Conservation (phyloP, 2,113 vertebrate species). For the Ameiurus melas region DNA sequence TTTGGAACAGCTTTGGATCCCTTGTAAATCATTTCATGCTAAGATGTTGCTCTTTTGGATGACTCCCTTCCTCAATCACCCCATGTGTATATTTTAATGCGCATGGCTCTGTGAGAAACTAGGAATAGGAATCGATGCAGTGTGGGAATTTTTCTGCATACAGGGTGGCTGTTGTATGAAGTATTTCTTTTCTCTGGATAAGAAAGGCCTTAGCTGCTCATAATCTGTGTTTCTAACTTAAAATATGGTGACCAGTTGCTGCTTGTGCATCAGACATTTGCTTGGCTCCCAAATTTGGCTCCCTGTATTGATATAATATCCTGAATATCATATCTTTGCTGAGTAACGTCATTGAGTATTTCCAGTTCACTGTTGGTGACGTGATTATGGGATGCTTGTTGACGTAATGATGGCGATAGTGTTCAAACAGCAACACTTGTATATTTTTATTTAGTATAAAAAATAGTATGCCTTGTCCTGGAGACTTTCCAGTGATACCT, state of each 20-base stretch:
- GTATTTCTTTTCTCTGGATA: conserved; percentile 28
- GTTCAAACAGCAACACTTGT: background rate
- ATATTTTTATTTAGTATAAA: background rate
- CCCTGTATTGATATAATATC: background rate
- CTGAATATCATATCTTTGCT: background rate
- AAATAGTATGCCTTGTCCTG: background rate
- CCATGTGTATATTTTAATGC: conserved; percentile 54
- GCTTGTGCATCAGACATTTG: background rate
- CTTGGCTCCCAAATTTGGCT: conserved; percentile 6
- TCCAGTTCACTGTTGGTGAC: background rate
- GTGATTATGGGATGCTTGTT: background rate
- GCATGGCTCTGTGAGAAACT: conserved; percentile 57
- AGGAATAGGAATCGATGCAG: conserved; percentile 54
- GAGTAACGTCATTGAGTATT: background rate
- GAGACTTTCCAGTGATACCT: background rate
- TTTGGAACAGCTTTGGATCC: conserved; percentile 52
- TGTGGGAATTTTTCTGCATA: conserved; percentile 48
- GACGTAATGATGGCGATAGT: background rate
- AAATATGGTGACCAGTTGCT: background rate
- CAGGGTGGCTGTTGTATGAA: conserved; percentile 25
- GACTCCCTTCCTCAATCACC: conserved; percentile 48
- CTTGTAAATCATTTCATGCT: conserved; percentile 65
- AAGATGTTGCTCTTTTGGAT: conserved; percentile 54
- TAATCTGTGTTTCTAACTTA: conserved; percentile 20
- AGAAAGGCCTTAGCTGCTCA: background rate